phyloP scores from a whole-genome alignment of 2,797 vertebrate genomes.

The Anolis apletophallus region DNA sequence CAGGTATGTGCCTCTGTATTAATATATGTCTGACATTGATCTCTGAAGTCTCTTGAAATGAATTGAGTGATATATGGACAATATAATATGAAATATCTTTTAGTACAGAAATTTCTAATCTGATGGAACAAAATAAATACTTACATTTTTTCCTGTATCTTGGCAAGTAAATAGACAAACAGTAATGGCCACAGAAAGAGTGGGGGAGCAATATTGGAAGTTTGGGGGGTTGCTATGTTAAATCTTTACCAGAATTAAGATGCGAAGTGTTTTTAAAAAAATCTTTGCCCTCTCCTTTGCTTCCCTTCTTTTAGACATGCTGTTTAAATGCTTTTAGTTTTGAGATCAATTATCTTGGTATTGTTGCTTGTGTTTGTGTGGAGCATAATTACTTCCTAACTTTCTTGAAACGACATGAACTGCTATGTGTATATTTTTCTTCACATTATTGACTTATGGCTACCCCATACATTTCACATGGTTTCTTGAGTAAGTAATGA shows the following conservation, averaged over 20 bases:
- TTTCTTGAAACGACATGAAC: no score
- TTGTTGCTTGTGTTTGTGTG: neutral
- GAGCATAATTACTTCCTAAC: neutral
- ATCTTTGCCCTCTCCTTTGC: neutral
- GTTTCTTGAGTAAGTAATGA: no score
- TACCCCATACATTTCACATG: no score
- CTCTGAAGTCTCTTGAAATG: neutral
- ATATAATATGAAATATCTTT: neutral
- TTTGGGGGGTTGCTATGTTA: neutral
- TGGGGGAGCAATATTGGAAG: neutral
- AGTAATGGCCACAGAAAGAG: neutral
- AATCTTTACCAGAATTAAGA: neutral
- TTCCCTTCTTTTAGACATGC: neutral
- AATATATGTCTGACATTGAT: neutral
- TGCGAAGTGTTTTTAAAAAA: neutral
- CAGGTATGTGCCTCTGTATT: constrained; percentile 8
- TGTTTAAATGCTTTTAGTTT: neutral
- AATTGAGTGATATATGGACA: neutral
- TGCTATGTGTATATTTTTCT: no score
- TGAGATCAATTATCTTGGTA: neutral
- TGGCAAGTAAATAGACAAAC: no score
- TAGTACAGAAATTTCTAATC: neutral
- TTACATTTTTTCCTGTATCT: neutral
- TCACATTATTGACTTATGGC: no score
- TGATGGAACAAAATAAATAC: neutral